Base-by-base conservation (phyloP, 2,797 vertebrate species). In the Neostethus bicornis region DNA sequence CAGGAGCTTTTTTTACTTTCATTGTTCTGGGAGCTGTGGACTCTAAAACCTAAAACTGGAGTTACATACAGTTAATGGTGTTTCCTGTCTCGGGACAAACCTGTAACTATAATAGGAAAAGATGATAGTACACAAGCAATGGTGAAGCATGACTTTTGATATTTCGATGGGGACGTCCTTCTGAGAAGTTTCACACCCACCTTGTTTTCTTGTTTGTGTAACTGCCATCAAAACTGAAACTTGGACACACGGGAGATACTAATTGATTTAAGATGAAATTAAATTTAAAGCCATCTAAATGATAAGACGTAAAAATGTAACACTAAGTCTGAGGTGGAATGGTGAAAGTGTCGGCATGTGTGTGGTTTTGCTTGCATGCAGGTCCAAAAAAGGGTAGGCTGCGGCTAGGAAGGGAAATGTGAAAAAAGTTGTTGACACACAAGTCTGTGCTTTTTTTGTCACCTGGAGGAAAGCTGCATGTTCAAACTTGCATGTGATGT, bases 291-390 rank as follows among this genome's bases (percentile, higher is more conserved):
- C 39, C 7, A 14, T 6, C 5, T 5, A 2, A 17, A 25, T 52
- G 56, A 32, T 29, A 37, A 48, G 37, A 4, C 8, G 16, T 44
- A 12, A 53, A 39, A 54, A 1, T 16, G 9, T 37, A 37, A 37
- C 1, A 17, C 7, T 14, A 14, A 10, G 3, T 10, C 17, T 10
- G 13, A 11, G 2, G 4, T 2, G 57, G 38, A 53, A 35, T 31
- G 52, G 37, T 20, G 34, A 11, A 20, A 10, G 58, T 37, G n/a
- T 49, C 10, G 34, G 26, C 20, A 34, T 47, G 29, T 11, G 28
- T 54, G 31, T 61, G 62, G 79, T 64, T 87, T 73, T 80, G 78
- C 77, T 70, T 87, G 72, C 72, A 55, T 82, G 83, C 79, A 73
- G 81, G 50, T 81, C 70, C 80, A 76, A 41, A 83, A 76, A 61